These are phyloP conservation scores for Ceuthmochares aereus DNA, from an alignment of 2,113 vertebrate species.

Conservation along the genomic window DNA sequence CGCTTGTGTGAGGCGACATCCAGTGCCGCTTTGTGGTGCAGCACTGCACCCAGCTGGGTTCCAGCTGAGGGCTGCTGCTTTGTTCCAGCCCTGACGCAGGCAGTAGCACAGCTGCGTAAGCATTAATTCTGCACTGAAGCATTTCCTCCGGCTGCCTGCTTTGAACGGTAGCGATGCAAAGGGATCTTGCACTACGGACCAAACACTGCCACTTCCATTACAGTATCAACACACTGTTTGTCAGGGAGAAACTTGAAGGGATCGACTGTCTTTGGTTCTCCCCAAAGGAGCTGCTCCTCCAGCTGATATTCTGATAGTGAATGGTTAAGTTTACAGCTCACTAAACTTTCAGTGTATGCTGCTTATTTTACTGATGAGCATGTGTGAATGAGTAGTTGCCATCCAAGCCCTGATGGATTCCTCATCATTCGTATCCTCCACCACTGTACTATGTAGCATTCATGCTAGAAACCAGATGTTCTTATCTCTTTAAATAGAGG, in stretches of 20 bases:
- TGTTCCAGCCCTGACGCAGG: not conserved
- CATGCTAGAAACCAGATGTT: slow-evolving; percentile 66
- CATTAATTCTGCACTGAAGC: not conserved
- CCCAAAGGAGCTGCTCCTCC: slow-evolving; percentile 39
- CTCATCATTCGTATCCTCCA: slow-evolving; percentile 24
- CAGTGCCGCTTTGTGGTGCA: not conserved
- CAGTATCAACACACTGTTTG: slow-evolving; percentile 15
- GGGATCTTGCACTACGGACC: slow-evolving; percentile 24
- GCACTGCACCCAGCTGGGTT: not conserved
- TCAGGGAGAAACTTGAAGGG: slow-evolving; percentile 24
- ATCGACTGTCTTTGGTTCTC: slow-evolving; percentile 44
- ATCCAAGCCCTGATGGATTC: slow-evolving; percentile 55
- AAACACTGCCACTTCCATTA: slow-evolving; percentile 61
- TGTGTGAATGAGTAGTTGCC: slow-evolving; percentile 53
- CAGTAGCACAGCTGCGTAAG: not conserved
- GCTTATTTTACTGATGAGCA: slow-evolving; percentile 56
- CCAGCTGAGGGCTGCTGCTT: not conserved
- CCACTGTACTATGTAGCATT: slow-evolving; percentile 68
- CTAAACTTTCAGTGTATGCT: slow-evolving; percentile 54
- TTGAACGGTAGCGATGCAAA: slow-evolving; percentile 15
- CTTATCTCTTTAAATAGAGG: slow-evolving; percentile 72
- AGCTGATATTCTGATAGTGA: slow-evolving; percentile 40
- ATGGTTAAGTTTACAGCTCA: slow-evolving; percentile 60
- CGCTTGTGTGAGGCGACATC: not conserved
- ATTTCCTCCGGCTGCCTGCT: not conserved